Conservation (phyloP, 2,113 vertebrate genomes). For the Spea bombifrons region DNA sequence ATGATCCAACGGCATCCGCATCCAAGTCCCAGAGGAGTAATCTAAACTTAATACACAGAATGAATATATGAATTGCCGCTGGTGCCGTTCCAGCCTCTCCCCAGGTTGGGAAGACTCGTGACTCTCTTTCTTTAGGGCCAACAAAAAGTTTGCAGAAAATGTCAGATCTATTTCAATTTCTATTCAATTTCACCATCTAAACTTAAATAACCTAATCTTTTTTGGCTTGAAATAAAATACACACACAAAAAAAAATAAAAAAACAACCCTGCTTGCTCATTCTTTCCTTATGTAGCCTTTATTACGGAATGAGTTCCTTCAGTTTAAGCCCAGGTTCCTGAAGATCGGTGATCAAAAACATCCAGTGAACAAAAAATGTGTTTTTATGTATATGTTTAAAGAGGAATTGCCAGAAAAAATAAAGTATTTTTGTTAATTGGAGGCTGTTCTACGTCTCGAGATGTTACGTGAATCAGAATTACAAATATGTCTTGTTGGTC, state of each 20-base stretch:
- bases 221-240: conserved; percentile 16
- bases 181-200: neutral
- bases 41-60: neutral
- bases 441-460: no score
- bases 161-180: neutral
- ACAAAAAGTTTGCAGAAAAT: neutral
- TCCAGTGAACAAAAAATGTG: neutral
- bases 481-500: no score
- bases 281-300: neutral
- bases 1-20: neutral
- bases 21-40: neutral
- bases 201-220: conserved; percentile 27
- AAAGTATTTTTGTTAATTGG: no score
- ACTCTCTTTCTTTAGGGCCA: neutral
- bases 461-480: no score
- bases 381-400: no score
- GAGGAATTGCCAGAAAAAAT: no score
- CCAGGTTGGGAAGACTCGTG: conserved; percentile 4
- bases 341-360: neutral
- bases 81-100: neutral
- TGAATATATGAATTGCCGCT: conserved; percentile 21
- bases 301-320: conserved; percentile 7
- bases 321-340: neutral
- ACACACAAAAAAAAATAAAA: neutral
- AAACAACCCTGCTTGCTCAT: neutral